A percentile compares a stretch with the other conserved stretches of the same genome.
Conservation (phyloP, 1,140 invertebrate genomes). For the Drosophila takahashii region DNA sequence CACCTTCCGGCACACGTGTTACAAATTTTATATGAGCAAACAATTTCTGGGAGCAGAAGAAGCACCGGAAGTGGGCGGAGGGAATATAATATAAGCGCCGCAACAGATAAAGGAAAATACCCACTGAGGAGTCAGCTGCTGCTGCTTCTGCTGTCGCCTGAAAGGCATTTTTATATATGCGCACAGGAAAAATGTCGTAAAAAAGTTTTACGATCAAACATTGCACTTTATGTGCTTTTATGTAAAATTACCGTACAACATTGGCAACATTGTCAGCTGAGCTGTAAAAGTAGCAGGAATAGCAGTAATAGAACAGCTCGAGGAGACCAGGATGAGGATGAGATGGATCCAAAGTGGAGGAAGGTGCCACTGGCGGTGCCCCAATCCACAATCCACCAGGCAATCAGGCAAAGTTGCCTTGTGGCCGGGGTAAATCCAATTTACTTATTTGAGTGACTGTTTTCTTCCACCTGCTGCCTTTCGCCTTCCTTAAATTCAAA, state of each 20-base stretch:
- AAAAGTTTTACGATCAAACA: constrained; percentile 84
- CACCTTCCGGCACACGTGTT: constrained; percentile 70
- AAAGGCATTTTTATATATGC: constrained; percentile 78
- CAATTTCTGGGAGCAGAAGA: constrained; percentile 44
- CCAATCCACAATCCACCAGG: constrained; percentile 62
- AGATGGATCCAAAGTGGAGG: constrained; percentile 8
- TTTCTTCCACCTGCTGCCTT: constrained; percentile 31
- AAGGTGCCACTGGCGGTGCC: neutral
- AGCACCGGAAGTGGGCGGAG: constrained; percentile 10
- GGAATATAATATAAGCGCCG: constrained; percentile 69
- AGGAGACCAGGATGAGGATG: constrained; percentile 21
- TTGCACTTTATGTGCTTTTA: constrained; percentile 83
- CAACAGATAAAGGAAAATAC: constrained; percentile 79
- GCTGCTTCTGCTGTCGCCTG: constrained; percentile 1
- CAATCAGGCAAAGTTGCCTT: constrained; percentile 77
- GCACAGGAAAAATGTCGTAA: constrained; percentile 83
- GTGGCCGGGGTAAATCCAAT: constrained; percentile 68
- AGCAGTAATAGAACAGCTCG: constrained; percentile 45
- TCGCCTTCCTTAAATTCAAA: neutral
- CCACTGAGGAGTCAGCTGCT: constrained; percentile 31
- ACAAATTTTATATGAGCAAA: constrained; percentile 81
- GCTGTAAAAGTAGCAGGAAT: constrained; percentile 78
- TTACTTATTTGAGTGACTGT: constrained; percentile 68
- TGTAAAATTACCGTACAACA: constrained; percentile 83
- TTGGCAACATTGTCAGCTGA: constrained; percentile 83